Evolutionary conservation across 1,140 invertebrate species (phyloP), one percentile per base, ranked within the genome.

Genomic region (Drosophila lini): DNA sequence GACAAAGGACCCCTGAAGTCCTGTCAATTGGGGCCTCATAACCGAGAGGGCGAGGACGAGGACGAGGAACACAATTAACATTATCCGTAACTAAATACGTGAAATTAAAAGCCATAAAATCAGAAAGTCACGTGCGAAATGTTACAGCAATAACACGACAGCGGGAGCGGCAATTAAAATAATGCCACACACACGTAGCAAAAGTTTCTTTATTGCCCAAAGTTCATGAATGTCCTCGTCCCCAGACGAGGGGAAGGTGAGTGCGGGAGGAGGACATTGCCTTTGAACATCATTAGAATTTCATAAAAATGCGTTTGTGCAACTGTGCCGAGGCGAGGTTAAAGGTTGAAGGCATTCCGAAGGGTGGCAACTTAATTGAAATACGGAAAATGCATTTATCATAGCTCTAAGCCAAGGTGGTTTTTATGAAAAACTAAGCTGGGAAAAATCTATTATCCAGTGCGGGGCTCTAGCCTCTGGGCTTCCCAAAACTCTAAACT

Each of bases 81-180:
- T 83, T 81, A 90, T 73, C 80, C 88, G 88, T 83, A 81, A 77
- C 88, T 90, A 91, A 90, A 90, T 86, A 83, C 80, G 75, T 81
- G 77, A 90, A 91, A 89, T 89, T 90, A 89, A 89, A 89, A 81
- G 84, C 84, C 74, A 89, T 89, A 84, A 89, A 89, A 90, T 89
- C 85, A 64, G 63, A 81, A 90, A 90, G 84, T 90, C 84, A 89
- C 84, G 84, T 89, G 84, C 84, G 75, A 84, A 89, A 89, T 89
- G 85, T 81, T 74, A 86, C 81, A 85, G 81, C 78, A 81, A 71
- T 63, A 75, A 78, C 53, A 78, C 48, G 67, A 68, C 84, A 84
- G 75, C 74, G 80, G 78, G 78, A 75, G 31, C 59, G 60, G 70
- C 86, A 82, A 90, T 90, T 90, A 90, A 90, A 86, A 90, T 90